Conservation (phyloP, 2,113 vertebrate genomes). For the Petaurus breviceps region DNA sequence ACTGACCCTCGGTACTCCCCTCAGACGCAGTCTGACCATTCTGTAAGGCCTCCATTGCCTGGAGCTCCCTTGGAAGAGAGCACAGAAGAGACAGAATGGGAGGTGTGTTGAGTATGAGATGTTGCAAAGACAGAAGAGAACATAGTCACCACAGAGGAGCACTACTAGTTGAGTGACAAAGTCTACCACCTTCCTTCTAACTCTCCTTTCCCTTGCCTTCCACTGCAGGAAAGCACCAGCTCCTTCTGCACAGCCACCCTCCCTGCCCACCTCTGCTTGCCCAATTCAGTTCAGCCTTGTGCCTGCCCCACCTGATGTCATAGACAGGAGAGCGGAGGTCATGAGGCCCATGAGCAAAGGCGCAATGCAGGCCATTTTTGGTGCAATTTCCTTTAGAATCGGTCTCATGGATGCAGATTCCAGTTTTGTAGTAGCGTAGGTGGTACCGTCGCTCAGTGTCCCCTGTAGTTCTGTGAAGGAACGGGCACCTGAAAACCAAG, state of each 20-base stretch:
- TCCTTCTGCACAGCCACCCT: not conserved
- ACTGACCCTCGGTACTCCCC: constrained; percentile 92
- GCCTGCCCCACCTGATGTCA: constrained; percentile 91
- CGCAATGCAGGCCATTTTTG: constrained; percentile 97
- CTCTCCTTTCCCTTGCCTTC: not conserved
- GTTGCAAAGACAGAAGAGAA: not conserved
- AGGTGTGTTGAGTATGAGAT: constrained; percentile 56
- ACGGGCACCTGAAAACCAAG: constrained; percentile 89
- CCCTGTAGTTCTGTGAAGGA: constrained; percentile 96
- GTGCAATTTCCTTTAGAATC: constrained; percentile 98
- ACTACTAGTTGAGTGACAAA: not conserved
- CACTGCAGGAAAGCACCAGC: not conserved
- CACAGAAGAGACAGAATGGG: constrained; percentile 58
- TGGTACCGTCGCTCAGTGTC: constrained; percentile 98
- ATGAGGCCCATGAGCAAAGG: constrained; percentile 97
- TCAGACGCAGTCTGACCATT: constrained; percentile 90
- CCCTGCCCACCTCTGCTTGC: not conserved
- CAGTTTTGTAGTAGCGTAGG: constrained; percentile 97
- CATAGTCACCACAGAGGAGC: not conserved
- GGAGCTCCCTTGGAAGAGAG: constrained; percentile 90
- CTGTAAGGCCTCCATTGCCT: constrained; percentile 94
- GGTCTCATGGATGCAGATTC: constrained; percentile 98
- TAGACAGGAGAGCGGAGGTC: constrained; percentile 96
- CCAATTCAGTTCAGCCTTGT: not conserved
- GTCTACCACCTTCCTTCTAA: not conserved